Percentiles rank a stretch among this genome's conserved stretches.
Conservation (phyloP, 2,797 vertebrate species). For the Artibeus lituratus region DNA sequence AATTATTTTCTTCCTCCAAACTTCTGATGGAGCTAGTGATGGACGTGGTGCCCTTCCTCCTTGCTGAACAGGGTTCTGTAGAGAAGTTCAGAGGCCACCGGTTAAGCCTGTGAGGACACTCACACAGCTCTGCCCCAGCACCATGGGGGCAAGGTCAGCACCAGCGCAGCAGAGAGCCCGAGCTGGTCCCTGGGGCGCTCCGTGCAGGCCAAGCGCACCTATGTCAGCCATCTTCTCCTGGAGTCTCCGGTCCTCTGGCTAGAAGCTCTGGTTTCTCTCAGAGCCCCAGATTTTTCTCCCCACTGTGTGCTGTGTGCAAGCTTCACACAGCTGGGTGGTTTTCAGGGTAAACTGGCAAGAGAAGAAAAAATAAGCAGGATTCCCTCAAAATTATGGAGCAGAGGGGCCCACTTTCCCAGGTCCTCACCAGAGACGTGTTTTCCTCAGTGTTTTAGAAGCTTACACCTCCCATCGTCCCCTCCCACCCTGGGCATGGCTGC, state of each 20-base stretch:
- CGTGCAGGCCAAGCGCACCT: background rate
- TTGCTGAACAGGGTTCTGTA: background rate
- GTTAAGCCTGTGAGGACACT: background rate
- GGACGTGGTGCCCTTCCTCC: background rate
- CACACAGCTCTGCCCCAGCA: background rate
- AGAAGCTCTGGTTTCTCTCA: background rate
- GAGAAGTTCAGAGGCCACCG: background rate
- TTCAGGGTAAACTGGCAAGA: background rate
- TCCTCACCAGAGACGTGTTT: background rate
- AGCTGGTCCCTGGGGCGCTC: background rate
- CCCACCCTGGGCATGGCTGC: background rate
- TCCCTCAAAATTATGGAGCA: background rate
- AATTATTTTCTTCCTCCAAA: background rate
- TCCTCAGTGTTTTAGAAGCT: background rate
- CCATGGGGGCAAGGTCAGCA: background rate
- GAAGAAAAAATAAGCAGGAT: background rate
- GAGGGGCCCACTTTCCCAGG: background rate
- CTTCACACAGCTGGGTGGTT: background rate
- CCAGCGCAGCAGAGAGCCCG: background rate
- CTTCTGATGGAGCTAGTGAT: background rate
- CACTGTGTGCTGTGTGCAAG: background rate
- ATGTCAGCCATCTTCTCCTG: background rate
- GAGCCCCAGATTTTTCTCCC: background rate
- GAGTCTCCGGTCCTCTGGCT: background rate
- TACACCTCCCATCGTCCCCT: too few relatives aligned